These are phyloP conservation scores for Nemotelus nigrinus DNA, from an alignment of 2,888 invertebrate species.

Conservation along the genomic window DNA sequence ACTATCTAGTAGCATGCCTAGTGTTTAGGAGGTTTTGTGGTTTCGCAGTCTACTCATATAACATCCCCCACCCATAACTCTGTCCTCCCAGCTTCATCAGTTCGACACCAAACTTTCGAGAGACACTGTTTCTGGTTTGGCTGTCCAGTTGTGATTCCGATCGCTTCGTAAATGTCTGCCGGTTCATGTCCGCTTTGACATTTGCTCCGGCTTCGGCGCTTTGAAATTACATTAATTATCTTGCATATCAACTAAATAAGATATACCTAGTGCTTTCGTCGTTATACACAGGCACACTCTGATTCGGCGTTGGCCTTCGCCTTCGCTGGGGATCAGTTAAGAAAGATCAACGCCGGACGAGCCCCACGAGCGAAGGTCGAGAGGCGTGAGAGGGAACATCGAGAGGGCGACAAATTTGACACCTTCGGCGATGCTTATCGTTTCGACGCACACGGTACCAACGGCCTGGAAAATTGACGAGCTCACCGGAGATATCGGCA, in stretches of 20 bases:
- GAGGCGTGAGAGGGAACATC: conserved; percentile 57
- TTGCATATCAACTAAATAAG: conserved; percentile 27
- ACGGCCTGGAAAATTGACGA: conserved; percentile 31
- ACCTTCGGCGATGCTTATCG: conserved; percentile 56
- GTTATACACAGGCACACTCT: no score
- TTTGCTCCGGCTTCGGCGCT: conserved; percentile 24
- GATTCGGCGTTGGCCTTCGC: not conserved
- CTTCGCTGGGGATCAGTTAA: conserved; percentile 22
- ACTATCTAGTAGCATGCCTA: no score
- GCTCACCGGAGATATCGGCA: conserved; percentile 1
- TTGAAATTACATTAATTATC: conserved; percentile 30
- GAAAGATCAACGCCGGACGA: conserved; percentile 3
- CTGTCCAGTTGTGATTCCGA: not conserved
- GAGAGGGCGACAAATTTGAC: conserved; percentile 64
- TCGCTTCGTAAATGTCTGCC: not conserved
- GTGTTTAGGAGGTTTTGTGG: no score
- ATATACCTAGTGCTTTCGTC: not conserved
- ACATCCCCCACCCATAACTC: no score
- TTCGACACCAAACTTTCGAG: not conserved
- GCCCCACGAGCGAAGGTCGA: no score
- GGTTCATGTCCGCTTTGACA: conserved; percentile 6
- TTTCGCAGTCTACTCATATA: no score
- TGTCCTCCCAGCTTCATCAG: no score
- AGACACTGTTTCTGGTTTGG: not conserved
- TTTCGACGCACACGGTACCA: conserved; percentile 35